Evolutionary conservation across 2,888 invertebrate species (phyloP).

Genomic region (Dicycla oo): DNA sequence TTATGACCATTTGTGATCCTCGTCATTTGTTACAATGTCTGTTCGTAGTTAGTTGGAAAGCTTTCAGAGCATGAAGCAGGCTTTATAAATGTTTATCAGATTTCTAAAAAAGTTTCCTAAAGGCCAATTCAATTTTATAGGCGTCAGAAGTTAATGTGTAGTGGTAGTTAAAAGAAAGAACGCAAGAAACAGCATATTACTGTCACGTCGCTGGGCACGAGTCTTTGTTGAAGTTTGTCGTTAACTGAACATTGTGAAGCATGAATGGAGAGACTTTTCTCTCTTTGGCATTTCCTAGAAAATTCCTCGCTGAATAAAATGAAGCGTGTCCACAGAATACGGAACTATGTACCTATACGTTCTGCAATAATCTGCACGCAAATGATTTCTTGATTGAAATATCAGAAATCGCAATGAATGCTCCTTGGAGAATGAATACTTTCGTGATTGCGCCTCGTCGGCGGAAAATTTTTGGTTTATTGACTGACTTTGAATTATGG

Average conservation of each 20-base stretch:
- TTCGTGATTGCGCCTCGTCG: not conserved
- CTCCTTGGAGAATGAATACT: not conserved
- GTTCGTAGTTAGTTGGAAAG: conserved; percentile 35
- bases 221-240: conserved; percentile 45
- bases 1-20: conserved; percentile 40
- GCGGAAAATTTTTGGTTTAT: not conserved
- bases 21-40: conserved; percentile 42
- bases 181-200: conserved; percentile 31
- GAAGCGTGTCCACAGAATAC: conserved; percentile 4
- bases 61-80: conserved; percentile 13
- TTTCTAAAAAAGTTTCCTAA: conserved; percentile 7
- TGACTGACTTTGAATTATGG: not conserved
- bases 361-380: conserved; percentile 22
- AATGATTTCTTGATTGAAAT: conserved; percentile 27
- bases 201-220: conserved; percentile 36
- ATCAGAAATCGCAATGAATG: not conserved
- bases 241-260: conserved; percentile 40
- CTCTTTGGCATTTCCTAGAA: conserved; percentile 19
- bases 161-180: conserved; percentile 34
- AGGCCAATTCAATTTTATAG: conserved; percentile 26
- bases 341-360: conserved; percentile 3
- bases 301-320: conserved; percentile 20
- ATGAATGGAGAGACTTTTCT: conserved; percentile 15
- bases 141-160: conserved; percentile 28
- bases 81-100: conserved; percentile 20